Percentiles rank a stretch among this genome's conserved stretches.
phyloP scores from a whole-genome alignment of 2,888 invertebrate genomes.

The Lithodes maja region DNA sequence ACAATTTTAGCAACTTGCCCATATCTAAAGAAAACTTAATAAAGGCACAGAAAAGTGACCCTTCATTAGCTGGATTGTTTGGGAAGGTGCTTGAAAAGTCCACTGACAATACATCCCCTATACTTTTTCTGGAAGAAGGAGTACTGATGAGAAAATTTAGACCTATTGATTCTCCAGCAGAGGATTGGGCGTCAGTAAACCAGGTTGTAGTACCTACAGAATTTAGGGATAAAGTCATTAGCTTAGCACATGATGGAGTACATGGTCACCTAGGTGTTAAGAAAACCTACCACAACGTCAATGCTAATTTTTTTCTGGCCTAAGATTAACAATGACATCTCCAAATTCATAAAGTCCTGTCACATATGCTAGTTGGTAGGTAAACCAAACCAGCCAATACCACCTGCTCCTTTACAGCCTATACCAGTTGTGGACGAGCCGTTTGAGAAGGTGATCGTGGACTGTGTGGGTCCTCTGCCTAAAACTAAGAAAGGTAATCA shows the following conservation, averaged over 20 bases:
- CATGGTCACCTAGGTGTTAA: background rate
- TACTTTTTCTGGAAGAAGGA: background rate
- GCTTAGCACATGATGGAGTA: no score
- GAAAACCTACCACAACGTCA: background rate
- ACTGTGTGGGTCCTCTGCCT: no score
- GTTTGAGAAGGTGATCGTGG: no score
- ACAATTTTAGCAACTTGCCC: background rate
- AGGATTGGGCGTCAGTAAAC: background rate
- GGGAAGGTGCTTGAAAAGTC: background rate
- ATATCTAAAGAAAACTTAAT: background rate
- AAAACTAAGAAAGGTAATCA: no score
- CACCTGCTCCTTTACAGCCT: no score
- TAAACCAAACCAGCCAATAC: no score
- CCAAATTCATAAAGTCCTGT: background rate
- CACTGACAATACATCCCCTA: background rate
- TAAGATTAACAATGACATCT: background rate
- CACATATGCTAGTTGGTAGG: background rate
- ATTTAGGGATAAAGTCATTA: background rate
- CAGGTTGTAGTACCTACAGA: background rate
- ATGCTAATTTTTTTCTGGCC: no score
- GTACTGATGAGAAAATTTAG: slow-evolving; percentile 9
- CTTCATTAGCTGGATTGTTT: background rate
- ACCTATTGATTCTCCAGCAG: background rate
- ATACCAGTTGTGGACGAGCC: no score
- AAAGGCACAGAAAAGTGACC: background rate